Conservation (phyloP, 2,113 vertebrate genomes). For the Calyptomena viridis region DNA sequence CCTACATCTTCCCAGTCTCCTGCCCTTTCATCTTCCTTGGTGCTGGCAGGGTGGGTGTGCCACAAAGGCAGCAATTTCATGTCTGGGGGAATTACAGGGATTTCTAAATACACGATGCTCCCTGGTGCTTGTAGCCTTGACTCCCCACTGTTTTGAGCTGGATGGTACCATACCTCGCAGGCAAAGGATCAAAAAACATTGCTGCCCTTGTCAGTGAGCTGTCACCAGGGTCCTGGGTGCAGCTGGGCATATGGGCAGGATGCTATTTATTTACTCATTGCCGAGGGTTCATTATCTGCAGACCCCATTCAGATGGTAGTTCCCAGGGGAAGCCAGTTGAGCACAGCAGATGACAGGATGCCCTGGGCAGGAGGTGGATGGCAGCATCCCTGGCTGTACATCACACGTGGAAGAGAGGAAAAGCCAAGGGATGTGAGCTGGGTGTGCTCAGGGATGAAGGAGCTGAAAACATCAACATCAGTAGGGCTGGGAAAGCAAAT, state of each 20-base stretch:
- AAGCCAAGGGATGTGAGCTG: background rate
- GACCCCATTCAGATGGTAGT: background rate
- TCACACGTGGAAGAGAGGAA: background rate
- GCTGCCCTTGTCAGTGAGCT: background rate
- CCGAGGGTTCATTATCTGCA: background rate
- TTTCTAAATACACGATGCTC: background rate
- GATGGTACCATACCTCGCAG: background rate
- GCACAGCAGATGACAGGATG: constrained; percentile 36
- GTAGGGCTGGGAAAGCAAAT: background rate
- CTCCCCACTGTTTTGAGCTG: background rate
- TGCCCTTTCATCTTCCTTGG: background rate
- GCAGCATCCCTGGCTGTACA: background rate
- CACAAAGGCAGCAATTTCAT: background rate
- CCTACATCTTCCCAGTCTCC: background rate
- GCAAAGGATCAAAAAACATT: constrained; percentile 16
- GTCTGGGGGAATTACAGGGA: background rate
- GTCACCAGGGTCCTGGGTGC: constrained; percentile 11
- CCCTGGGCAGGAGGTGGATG: constrained; percentile 51
- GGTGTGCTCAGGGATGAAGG: background rate
- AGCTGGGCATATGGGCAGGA: constrained; percentile 5
- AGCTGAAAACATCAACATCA: background rate
- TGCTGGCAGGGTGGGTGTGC: background rate
- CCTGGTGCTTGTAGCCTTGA: background rate
- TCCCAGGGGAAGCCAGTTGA: background rate
- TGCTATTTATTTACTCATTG: background rate